Percentiles rank a stretch among this genome's conserved stretches.
phyloP scores from a whole-genome alignment of 2,113 vertebrate genomes.

The Lophochroa leadbeateri region DNA sequence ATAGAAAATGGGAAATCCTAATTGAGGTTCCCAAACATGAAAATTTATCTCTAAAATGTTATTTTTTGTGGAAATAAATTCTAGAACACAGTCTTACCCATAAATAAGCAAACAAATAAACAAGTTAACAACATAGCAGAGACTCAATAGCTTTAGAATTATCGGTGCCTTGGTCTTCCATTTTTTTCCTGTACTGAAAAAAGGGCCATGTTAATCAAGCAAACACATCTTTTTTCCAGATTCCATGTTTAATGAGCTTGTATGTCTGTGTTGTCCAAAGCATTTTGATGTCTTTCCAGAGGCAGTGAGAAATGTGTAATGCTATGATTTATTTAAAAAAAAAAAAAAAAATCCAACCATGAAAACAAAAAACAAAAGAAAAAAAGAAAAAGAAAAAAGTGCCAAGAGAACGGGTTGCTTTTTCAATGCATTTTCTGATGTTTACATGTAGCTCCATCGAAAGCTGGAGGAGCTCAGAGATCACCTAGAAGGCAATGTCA shows the following conservation, averaged over 20 bases:
- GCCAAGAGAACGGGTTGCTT: conserved; percentile 71
- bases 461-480: conserved; percentile 81
- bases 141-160: background rate
- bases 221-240: conserved; percentile 6
- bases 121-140: background rate
- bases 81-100: background rate
- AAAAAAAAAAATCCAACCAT: background rate
- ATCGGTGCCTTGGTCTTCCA: background rate
- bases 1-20: too few relatives aligned
- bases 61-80: conserved; percentile 17
- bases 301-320: conserved; percentile 74
- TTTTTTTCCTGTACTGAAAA: background rate
- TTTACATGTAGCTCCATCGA: conserved; percentile 80
- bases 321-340: conserved; percentile 53
- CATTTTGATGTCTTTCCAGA: conserved; percentile 63
- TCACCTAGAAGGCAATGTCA: conserved; percentile 79
- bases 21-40: too few relatives aligned
- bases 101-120: background rate
- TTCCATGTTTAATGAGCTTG: conserved; percentile 20
- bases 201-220: conserved; percentile 5
- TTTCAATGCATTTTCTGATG: conserved; percentile 81
- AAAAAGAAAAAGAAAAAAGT: background rate
- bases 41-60: background rate
- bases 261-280: conserved; percentile 42
- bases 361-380: conserved; percentile 9